phyloP scores from a whole-genome alignment of 2,797 vertebrate species.

The Buphagus erythrorhynchus region DNA sequence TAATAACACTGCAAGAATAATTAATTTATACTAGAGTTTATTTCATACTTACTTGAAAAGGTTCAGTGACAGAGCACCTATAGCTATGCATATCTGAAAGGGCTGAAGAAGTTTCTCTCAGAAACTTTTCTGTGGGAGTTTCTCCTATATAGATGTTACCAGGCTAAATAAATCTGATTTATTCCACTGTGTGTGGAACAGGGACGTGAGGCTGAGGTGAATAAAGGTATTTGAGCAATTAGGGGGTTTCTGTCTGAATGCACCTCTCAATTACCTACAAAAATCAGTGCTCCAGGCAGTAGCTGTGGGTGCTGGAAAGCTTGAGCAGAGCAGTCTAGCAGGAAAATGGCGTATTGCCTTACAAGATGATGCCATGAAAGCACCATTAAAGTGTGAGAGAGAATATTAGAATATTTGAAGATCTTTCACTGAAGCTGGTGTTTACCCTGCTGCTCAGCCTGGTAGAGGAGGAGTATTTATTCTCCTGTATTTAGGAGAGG shows the following conservation, averaged over 20 bases:
- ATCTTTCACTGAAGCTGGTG: background rate
- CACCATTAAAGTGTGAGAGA: background rate
- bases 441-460: background rate
- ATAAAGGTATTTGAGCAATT: background rate
- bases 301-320: background rate
- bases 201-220: accelerated
- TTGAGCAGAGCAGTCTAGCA: background rate
- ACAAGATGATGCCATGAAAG: background rate
- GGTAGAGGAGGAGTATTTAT: too few species aligned
- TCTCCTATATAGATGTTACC: background rate
- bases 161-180: background rate
- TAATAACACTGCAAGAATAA: background rate
- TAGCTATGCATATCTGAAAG: background rate
- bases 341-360: background rate
- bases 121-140: background rate
- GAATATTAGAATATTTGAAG: background rate
- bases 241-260: background rate
- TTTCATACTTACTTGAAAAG: background rate
- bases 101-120: background rate
- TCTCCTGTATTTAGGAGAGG: background rate
- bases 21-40: background rate
- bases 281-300: background rate
- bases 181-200: background rate
- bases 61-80: background rate
- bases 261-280: background rate